Percentiles rank a stretch among this genome's conserved stretches.
phyloP scores from a whole-genome alignment of 2,113 vertebrate species.

The Hiodon alosoides region DNA sequence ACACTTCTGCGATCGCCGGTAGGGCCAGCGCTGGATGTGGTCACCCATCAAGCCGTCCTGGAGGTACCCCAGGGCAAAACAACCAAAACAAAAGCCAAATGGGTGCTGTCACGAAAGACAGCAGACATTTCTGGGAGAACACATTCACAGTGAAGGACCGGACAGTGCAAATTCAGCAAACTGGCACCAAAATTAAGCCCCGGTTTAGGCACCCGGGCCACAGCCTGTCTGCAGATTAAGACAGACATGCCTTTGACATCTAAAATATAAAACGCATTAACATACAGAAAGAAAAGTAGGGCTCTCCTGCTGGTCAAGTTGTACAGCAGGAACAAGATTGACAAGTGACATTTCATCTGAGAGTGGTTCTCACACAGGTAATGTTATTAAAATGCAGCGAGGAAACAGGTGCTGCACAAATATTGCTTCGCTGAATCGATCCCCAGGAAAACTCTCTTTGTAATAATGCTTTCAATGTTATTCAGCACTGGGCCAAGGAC shows the following conservation, averaged over 20 bases:
- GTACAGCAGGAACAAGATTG: not conserved
- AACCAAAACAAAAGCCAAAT: too few species aligned
- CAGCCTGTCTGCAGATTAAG: too few species aligned
- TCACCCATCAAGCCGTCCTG: not conserved
- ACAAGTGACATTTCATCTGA: not conserved
- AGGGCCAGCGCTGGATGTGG: not conserved
- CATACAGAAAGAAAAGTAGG: not conserved
- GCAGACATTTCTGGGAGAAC: too few species aligned
- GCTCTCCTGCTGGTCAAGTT: not conserved
- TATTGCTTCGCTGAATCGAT: not conserved
- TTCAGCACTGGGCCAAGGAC: conserved; percentile 31
- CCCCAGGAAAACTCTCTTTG: not conserved
- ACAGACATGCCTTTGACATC: not conserved
- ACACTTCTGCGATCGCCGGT: not conserved
- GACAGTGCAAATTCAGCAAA: too few species aligned
- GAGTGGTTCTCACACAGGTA: not conserved
- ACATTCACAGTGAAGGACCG: too few species aligned
- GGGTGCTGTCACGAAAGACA: too few species aligned
- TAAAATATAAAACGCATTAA: not conserved
- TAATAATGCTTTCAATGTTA: conserved; percentile 13
- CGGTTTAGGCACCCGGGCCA: too few species aligned
- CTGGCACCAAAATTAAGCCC: too few species aligned
- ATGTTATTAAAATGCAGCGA: not conserved
- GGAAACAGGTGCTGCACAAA: not conserved
- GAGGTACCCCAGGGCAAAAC: not conserved